A percentile compares a stretch with the other conserved stretches of the same genome.
These are phyloP conservation scores for Microplitis demolitor DNA, from an alignment of 1,140 invertebrate genomes.

Conservation along the genomic window DNA sequence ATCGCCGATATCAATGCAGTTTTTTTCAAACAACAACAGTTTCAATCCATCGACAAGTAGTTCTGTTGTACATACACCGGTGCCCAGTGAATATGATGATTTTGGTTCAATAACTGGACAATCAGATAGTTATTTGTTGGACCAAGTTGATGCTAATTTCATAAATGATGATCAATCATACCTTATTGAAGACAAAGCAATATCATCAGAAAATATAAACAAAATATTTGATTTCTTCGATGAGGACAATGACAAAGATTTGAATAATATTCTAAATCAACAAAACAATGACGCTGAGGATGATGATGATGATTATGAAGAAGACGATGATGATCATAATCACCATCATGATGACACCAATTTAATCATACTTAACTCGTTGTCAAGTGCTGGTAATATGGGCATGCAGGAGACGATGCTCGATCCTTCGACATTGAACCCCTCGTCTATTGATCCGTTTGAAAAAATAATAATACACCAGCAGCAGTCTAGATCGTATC, in stretches of 20 bases:
- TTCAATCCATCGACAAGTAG: constrained; percentile 65
- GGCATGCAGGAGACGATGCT: constrained; percentile 34
- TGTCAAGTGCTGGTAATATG: no score
- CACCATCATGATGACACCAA: constrained; percentile 37
- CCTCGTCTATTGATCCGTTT: constrained; percentile 28
- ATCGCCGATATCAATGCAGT: constrained; percentile 47
- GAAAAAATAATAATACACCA: constrained; percentile 41
- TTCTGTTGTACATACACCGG: constrained; percentile 71
- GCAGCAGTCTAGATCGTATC: constrained; percentile 54
- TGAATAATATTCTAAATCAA: constrained; percentile 43
- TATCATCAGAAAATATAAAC: constrained; percentile 55
- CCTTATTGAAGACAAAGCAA: constrained; percentile 53
- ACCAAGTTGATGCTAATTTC: constrained; percentile 51
- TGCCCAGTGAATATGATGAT: constrained; percentile 73
- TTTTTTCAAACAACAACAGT: constrained; percentile 45
- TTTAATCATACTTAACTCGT: constrained; percentile 32
- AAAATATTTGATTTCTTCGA: constrained; percentile 56
- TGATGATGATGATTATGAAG: constrained; percentile 30
- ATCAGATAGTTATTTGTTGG: constrained; percentile 56
- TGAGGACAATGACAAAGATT: constrained; percentile 44
- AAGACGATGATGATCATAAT: constrained; percentile 40
- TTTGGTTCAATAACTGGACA: constrained; percentile 64
- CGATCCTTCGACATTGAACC: constrained; percentile 37
- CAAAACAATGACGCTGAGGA: constrained; percentile 36
- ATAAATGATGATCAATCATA: constrained; percentile 51